Evolutionary conservation across 2,888 invertebrate species (phyloP), one percentile per base, ranked within the genome.

Genomic region (Agrilus mali): DNA sequence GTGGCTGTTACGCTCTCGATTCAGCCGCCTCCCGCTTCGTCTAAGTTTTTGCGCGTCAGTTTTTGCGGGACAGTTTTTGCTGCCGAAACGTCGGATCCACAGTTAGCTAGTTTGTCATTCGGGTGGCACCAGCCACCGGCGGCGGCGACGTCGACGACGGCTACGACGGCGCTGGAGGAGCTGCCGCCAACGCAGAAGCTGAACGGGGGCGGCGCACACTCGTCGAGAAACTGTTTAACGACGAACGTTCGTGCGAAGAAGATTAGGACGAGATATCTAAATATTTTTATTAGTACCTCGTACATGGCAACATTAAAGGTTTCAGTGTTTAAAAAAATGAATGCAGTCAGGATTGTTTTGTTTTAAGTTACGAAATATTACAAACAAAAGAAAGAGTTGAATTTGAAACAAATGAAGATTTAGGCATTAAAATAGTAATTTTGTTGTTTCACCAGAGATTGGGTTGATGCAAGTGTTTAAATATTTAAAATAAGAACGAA

Each of bases 101-200:
- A 66, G 66, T 66, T 66, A 65, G 66, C 66, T 65, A 66, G 66
- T 66, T 66, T 66, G 66, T 66, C 66, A 66, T 65, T 65, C 62
- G 61, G 59, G 55, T 62, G 61, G 62, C 63, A 62, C 60, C 61
- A 56, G 27, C 27, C 27, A 27, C 27, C 27, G 10, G 27, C 27
- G 27, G 27, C 27, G 55, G 55, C 57, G 15, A n/a, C 33, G 33
- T 10, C 41, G 40, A 35, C 43, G 37, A 4, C 8, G 20, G 4
- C n/a, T n/a, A n/a, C 20, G 20, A 3, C 20, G 27, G 10, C 4
- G 27, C 2, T 10, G 10, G 10, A 2, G 10, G 20, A 10, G 13
- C 20, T 2, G 17, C n/a, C 8, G 32, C n/a, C 13, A 32, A 13
- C 32, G 15, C 17, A 7, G n/a, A 22, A 15, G 13, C 47, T n/a